Base-by-base conservation (phyloP, 2,797 vertebrate species). In the Rhynchotus rufescens region DNA sequence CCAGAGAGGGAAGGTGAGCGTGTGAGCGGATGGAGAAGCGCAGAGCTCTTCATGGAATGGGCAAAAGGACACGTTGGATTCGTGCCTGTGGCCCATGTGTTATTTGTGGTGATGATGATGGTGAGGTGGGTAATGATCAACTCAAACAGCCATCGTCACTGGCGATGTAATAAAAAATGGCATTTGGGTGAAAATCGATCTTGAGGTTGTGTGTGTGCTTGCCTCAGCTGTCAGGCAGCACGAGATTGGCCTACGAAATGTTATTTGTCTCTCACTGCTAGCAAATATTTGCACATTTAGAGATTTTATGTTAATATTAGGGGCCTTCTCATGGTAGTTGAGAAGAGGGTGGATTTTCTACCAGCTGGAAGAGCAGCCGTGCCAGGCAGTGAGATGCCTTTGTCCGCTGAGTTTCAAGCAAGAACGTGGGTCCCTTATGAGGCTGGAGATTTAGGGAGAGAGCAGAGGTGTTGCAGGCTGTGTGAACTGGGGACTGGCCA, bases 1-100 rank as follows among this genome's bases (percentile, higher is more conserved):
- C 28, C 88, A 76, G 76, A 85, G 79, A 94, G n/a, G 81, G 77
- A 95, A 78, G 67, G 11, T 44, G 59, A 32, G 26, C 17, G 30
- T 12, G 25, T 84, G 83, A 67, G 11, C 5, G 25, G 7, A 12
- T 34, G 32, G 19, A 19, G 34, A 51, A 7, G 17, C 25, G 26
- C 17, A 15, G 6, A 51, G 30, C 25, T 56, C n/a, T n/a, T 40
- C 59, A 9, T 59, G 32, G 30, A 64, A 65, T 62, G 15, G 66
- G 6, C 30, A 36, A 23, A 10, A 4, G 23, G 38, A 19, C 4
- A 6, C 1, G 0, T n/a, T 38, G 34, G 66, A 6, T 10, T 4
- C 36, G 38, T 74, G 56, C 13, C 12, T 64, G 8, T 19, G 52
- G 52, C 17, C 52, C 10, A 6, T 6, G 28, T 36, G 3, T 36